phyloP scores from a whole-genome alignment of 2,888 invertebrate genomes.

The Pocota personata region DNA sequence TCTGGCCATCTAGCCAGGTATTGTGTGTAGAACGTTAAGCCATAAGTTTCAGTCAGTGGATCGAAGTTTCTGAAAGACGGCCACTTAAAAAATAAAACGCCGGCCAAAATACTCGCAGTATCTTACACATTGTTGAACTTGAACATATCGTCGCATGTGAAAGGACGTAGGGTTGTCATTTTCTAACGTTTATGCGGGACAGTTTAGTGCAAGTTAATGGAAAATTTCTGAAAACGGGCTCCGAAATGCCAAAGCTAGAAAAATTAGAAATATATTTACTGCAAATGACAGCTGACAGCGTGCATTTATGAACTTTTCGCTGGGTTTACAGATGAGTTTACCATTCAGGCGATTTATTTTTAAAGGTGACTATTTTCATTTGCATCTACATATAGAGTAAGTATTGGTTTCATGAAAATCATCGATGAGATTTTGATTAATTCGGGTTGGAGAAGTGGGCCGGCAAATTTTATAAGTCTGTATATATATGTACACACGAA shows the following conservation, averaged over 20 bases:
- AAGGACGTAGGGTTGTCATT: constrained; percentile 96
- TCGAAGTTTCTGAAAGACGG: constrained; percentile 97
- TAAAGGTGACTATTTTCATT: too few relatives aligned
- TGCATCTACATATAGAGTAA: too few relatives aligned
- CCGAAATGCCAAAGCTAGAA: background rate
- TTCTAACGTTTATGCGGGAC: constrained; percentile 75
- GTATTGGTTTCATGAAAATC: too few relatives aligned
- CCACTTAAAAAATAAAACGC: constrained; percentile 63
- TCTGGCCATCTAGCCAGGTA: constrained; percentile 99
- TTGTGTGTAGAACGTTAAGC: constrained; percentile 97
- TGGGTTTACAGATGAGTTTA: background rate
- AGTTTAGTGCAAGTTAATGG: background rate
- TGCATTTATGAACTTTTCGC: background rate
- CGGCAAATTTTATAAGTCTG: too few relatives aligned
- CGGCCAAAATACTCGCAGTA: constrained; percentile 77
- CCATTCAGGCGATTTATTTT: constrained; percentile 1
- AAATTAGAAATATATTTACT: background rate
- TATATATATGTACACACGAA: too few relatives aligned
- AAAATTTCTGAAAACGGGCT: background rate
- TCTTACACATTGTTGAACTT: constrained; percentile 96
- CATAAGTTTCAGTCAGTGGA: constrained; percentile 98
- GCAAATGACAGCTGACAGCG: background rate
- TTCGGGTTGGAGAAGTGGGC: too few relatives aligned
- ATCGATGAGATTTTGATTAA: too few relatives aligned
- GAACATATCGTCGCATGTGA: constrained; percentile 96